Conservation (phyloP, 2,113 vertebrate genomes). For the Rhabdornis inornatus region DNA sequence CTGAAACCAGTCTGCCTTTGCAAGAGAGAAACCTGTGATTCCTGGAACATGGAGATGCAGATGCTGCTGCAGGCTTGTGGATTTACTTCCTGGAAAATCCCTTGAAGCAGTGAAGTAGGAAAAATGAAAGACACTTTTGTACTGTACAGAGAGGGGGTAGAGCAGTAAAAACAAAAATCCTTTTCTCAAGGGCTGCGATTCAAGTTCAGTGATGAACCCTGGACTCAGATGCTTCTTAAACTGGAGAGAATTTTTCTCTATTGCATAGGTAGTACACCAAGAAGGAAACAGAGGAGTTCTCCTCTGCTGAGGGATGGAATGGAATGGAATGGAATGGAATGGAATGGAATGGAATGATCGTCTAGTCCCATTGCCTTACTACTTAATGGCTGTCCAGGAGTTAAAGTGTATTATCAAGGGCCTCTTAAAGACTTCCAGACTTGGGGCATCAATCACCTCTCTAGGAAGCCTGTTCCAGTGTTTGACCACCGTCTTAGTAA, state of each 20-base stretch:
- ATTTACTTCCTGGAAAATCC: conserved; percentile 24
- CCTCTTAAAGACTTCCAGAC: not conserved
- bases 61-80: not conserved
- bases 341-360: not conserved
- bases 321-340: no score
- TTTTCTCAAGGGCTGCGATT: not conserved
- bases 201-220: not conserved
- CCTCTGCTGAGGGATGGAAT: not conserved
- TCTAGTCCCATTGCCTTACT: not conserved
- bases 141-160: not conserved
- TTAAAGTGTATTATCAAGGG: not conserved
- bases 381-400: not conserved
- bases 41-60: not conserved
- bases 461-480: not conserved
- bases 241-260: not conserved
- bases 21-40: not conserved
- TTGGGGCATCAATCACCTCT: not conserved
- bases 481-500: not conserved
- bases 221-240: not conserved
- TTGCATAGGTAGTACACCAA: not conserved
- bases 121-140: conserved; percentile 9
- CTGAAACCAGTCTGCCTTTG: not conserved
- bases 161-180: not conserved
- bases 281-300: not conserved
- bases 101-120: not conserved